A percentile compares a stretch with the other conserved stretches of the same genome.
Conservation (phyloP, 2,797 vertebrate genomes). For the Fistularia commersonii region DNA sequence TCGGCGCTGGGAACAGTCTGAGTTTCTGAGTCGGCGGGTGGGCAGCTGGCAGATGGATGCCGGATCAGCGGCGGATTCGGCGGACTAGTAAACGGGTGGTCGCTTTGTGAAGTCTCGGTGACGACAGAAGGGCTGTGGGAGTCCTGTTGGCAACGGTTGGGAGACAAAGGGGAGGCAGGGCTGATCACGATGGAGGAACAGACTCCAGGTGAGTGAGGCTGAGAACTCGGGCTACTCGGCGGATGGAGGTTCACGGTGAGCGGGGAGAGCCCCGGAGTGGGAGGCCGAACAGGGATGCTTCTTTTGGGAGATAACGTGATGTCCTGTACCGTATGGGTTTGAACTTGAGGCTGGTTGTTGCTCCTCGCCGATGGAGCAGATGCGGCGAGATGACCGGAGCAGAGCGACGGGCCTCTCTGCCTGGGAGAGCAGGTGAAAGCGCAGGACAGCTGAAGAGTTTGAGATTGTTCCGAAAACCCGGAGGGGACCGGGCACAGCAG, state of each 20-base stretch:
- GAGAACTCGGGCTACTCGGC: conserved; percentile 41
- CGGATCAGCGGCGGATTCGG: conserved; percentile 24
- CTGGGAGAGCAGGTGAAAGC: conserved; percentile 24
- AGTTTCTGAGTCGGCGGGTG: conserved; percentile 46
- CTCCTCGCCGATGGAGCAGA: neutral
- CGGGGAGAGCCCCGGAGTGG: conserved; percentile 66
- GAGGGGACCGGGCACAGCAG: conserved; percentile 23
- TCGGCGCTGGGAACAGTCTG: conserved; percentile 15
- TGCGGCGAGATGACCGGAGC: conserved; percentile 1
- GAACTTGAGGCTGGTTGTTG: conserved; percentile 5
- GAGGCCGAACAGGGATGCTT: conserved; percentile 52
- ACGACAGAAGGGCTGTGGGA: conserved; percentile 58
- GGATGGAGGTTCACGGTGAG: conserved; percentile 56
- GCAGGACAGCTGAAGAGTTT: conserved; percentile 19
- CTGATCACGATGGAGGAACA: conserved; percentile 35
- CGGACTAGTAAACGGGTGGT: conserved; percentile 46
- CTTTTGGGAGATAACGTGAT: conserved; percentile 31
- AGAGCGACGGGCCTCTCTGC: conserved; percentile 6
- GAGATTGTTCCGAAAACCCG: conserved; percentile 22
- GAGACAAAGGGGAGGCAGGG: conserved; percentile 31
- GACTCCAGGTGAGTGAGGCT: conserved; percentile 40
- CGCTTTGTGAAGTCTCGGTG: conserved; percentile 45
- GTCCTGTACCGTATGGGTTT: conserved; percentile 15
- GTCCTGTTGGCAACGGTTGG: conserved; percentile 36
- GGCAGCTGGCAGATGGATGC: conserved; percentile 49